Evolutionary conservation across 2,888 invertebrate species (phyloP).

Genomic region (Megalurothrips usitatus): DNA sequence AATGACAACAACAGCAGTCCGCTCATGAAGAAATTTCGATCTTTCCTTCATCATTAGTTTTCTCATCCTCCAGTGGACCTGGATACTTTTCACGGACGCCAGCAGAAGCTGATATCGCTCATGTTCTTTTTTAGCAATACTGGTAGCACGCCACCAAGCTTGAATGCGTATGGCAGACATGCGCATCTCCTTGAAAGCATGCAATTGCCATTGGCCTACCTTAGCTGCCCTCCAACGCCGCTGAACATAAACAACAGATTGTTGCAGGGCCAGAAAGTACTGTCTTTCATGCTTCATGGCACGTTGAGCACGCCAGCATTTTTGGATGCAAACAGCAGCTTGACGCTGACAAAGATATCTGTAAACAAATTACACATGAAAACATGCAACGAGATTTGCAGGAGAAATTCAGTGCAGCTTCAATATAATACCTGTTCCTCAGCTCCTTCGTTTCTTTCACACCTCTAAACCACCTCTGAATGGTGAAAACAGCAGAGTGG

Average conservation of each 20-base stretch:
- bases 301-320: neutral
- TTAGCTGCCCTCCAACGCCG: neutral
- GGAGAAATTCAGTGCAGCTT: no score
- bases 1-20: neutral
- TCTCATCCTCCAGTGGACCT: neutral
- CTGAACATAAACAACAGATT: neutral
- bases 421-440: no score
- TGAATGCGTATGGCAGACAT: neutral
- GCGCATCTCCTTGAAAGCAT: neutral
- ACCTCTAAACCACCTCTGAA: neutral
- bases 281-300: neutral
- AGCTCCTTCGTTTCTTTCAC: no score
- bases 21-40: neutral
- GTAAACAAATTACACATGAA: no score
- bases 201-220: neutral
- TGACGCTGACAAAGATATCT: neutral
- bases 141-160: neutral
- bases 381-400: no score
- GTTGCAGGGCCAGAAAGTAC: neutral
- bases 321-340: neutral
- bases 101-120: neutral
- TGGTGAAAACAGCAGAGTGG: neutral
- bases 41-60: neutral
- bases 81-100: neutral
- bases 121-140: neutral